phyloP scores from a whole-genome alignment of 1,140 invertebrate species.

The Sipha flava region DNA sequence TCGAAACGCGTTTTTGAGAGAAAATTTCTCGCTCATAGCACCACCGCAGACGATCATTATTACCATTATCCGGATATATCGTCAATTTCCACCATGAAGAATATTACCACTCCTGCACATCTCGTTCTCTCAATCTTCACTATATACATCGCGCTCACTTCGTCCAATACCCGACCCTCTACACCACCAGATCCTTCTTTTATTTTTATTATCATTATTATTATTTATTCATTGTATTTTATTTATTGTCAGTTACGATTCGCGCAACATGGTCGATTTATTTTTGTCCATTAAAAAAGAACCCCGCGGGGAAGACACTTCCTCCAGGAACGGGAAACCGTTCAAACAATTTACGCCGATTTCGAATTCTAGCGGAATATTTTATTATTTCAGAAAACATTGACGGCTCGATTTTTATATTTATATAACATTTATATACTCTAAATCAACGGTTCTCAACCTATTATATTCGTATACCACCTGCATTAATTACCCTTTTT shows the following conservation, averaged over 20 bases:
- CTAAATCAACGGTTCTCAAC: too few species aligned
- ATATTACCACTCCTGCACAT: not conserved
- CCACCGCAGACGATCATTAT: not conserved
- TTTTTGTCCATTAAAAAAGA: not conserved
- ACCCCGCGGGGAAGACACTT: too few species aligned
- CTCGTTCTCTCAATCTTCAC: not conserved
- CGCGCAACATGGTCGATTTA: not conserved
- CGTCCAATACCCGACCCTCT: not conserved
- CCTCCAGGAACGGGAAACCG: not conserved
- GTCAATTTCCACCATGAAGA: not conserved
- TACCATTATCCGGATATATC: conserved; percentile 2
- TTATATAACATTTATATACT: too few species aligned
- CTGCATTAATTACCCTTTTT: too few species aligned
- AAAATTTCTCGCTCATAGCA: not conserved
- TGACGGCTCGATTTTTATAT: too few species aligned
- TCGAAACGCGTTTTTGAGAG: not conserved
- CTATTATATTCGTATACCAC: too few species aligned
- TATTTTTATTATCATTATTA: not conserved
- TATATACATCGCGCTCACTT: too few species aligned
- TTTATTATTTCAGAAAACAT: not conserved
- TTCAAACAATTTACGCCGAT: too few species aligned
- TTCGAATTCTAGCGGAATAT: too few species aligned
- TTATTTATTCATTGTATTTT: not conserved
- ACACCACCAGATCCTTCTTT: not conserved
- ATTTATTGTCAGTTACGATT: not conserved